These are phyloP conservation scores for Zalophus californianus DNA, from an alignment of 2,797 vertebrate genomes.

Conservation along the genomic window DNA sequence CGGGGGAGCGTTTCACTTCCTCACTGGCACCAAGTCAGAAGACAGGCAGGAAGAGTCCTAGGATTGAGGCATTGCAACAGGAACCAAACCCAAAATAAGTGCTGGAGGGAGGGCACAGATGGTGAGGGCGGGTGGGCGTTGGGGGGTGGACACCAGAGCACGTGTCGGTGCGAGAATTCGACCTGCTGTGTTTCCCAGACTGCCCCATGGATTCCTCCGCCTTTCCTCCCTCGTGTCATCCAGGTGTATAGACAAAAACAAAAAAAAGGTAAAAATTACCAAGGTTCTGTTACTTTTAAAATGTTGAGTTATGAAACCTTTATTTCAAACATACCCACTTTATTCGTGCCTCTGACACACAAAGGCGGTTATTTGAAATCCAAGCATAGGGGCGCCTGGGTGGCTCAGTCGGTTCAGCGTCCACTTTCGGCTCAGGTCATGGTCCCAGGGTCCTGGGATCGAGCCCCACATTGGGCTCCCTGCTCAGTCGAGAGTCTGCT, in stretches of 20 bases:
- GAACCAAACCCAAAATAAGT: background rate
- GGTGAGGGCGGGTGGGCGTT: rapidly evolving
- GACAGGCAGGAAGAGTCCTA: slow-evolving; percentile 32
- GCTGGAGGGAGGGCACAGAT: background rate
- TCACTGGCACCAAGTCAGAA: slow-evolving; percentile 37
- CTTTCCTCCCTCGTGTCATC: background rate
- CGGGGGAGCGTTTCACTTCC: slow-evolving; percentile 62
- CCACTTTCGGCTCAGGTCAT: background rate
- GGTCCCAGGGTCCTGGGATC: background rate
- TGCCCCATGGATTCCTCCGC: background rate
- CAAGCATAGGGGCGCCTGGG: background rate
- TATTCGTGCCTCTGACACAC: background rate
- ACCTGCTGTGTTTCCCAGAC: background rate
- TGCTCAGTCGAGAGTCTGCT: background rate
- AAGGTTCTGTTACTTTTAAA: background rate
- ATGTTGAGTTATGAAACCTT: background rate
- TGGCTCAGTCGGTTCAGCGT: background rate
- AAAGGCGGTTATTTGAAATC: background rate
- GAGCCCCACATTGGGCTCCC: background rate
- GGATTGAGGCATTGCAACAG: background rate
- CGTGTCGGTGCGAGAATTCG: background rate
- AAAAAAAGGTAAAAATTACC: background rate
- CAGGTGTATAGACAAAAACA: background rate
- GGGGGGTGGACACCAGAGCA: background rate
- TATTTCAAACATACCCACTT: background rate